These are phyloP conservation scores for Dolomedes plantarius DNA, from an alignment of 2,888 invertebrate genomes.

Conservation along the genomic window DNA sequence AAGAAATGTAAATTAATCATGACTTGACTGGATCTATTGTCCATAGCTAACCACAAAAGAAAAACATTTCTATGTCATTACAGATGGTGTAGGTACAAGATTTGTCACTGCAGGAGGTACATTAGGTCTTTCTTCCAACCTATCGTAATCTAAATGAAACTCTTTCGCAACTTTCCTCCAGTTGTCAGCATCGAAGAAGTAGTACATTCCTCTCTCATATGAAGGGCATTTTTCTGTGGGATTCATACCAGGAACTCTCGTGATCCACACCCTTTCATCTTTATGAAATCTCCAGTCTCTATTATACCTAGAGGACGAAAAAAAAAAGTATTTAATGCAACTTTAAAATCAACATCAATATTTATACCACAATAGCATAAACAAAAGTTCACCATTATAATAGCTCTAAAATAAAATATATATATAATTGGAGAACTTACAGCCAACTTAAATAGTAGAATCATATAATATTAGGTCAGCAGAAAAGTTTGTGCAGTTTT, in stretches of 20 bases:
- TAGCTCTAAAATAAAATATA: too few species aligned
- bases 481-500: too few species aligned
- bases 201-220: slow-evolving; percentile 99
- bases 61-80: slow-evolving; percentile 49
- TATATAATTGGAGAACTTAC: too few species aligned
- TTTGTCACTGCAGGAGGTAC: slow-evolving; percentile 56
- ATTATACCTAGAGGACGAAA: slow-evolving; percentile 84
- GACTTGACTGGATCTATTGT: slow-evolving; percentile 53
- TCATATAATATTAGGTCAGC: too few species aligned
- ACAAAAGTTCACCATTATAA: too few species aligned
- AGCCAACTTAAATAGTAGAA: too few species aligned
- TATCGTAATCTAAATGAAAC: slow-evolving; percentile 98
- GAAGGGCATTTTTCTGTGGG: slow-evolving; percentile 95
- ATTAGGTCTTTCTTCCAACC: slow-evolving; percentile 92
- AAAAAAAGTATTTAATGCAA: background rate
- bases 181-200: slow-evolving; percentile 98
- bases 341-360: too few species aligned
- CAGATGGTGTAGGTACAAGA: slow-evolving; percentile 40
- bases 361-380: too few species aligned
- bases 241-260: slow-evolving; percentile 95
- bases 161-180: slow-evolving; percentile 99
- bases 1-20: slow-evolving; percentile 52
- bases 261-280: slow-evolving; percentile 99
- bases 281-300: slow-evolving; percentile 99
- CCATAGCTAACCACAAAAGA: slow-evolving; percentile 42